These are phyloP conservation scores for Timema cristinae DNA, from an alignment of 2,888 invertebrate genomes.

Conservation along the genomic window DNA sequence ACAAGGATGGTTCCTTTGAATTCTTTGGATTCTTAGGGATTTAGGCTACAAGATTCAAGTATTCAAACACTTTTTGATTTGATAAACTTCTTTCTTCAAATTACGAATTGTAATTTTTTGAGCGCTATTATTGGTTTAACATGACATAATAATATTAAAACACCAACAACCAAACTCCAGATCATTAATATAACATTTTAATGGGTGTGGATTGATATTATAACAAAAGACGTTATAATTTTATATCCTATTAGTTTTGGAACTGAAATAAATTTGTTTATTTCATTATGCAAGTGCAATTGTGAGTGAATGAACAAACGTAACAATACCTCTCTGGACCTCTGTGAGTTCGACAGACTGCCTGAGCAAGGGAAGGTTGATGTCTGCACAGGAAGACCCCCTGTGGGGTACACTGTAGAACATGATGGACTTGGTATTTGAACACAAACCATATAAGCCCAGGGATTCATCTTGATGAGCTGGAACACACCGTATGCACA, in stretches of 20 bases:
- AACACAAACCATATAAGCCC: slow-evolving; percentile 41
- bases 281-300: background rate
- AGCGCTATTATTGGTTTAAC: no score
- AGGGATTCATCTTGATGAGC: no score
- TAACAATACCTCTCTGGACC: slow-evolving; percentile 66
- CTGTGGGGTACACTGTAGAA: slow-evolving; percentile 70
- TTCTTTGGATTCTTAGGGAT: no score
- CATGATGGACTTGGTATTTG: slow-evolving; percentile 43
- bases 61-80: no score
- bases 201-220: background rate
- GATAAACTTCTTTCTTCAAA: no score
- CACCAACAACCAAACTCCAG: background rate
- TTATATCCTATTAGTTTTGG: background rate
- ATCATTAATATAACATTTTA: background rate
- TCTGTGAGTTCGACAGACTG: slow-evolving; percentile 74
- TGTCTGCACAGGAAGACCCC: slow-evolving; percentile 73
- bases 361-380: slow-evolving; percentile 67
- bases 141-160: no score
- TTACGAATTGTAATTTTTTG: no score
- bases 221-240: slow-evolving; percentile 15
- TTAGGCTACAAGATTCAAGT: no score
- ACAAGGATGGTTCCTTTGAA: no score
- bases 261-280: no score
- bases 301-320: background rate
- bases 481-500: no score